phyloP scores from a whole-genome alignment of 2,888 invertebrate species.

The Creontiades dilutus region DNA sequence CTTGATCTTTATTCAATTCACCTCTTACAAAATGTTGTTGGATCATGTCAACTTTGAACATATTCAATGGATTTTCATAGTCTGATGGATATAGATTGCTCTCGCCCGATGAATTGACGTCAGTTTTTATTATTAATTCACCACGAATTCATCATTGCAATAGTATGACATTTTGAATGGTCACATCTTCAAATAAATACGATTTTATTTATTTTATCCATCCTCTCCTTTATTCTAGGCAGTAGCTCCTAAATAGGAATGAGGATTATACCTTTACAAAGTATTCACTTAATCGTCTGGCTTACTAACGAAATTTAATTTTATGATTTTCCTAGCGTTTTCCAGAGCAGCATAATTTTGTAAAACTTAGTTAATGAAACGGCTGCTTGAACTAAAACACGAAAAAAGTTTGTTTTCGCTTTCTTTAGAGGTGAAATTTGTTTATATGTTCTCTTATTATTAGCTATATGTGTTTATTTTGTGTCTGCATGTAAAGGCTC shows the following conservation, averaged over 20 bases:
- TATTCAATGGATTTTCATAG: too few relatives aligned
- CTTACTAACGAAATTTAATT: constrained; percentile 61
- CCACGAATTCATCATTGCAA: neutral
- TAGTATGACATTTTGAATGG: constrained; percentile 23
- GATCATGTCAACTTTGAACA: too few relatives aligned
- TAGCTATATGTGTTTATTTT: constrained; percentile 79
- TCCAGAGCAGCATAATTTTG: constrained; percentile 33
- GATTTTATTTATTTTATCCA: neutral
- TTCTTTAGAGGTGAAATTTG: constrained; percentile 56
- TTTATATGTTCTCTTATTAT: constrained; percentile 66
- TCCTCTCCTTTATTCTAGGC: neutral
- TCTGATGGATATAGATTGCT: too few relatives aligned
- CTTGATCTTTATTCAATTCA: too few relatives aligned
- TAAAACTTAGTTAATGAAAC: constrained; percentile 48
- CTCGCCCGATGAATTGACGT: too few relatives aligned
- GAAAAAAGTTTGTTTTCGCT: constrained; percentile 46
- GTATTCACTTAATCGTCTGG: constrained; percentile 26
- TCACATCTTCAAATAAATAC: neutral
- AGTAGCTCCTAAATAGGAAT: neutral
- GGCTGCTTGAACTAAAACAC: constrained; percentile 58
- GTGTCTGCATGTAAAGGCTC: constrained; percentile 85
- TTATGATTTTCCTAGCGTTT: constrained; percentile 34
- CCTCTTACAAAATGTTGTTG: too few relatives aligned
- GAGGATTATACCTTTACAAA: neutral
- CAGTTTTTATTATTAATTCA: too few relatives aligned